Evolutionary conservation across 2,888 invertebrate genomes (phyloP), one percentile per base, ranked within the genome.

Genomic region (Oligia strigilis): DNA sequence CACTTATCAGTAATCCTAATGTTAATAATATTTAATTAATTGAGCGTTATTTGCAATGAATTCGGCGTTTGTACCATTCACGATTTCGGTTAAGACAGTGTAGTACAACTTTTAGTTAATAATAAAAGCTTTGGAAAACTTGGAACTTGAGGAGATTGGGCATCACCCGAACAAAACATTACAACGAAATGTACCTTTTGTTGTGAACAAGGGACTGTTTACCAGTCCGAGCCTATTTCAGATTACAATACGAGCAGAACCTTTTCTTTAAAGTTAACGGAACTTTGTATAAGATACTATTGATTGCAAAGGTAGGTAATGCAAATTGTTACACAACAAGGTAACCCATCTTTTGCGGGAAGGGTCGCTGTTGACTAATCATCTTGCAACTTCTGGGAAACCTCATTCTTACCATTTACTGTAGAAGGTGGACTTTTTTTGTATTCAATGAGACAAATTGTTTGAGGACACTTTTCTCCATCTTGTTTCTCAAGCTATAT

Each of bases 241-340:
- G 83, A 83, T 83, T 83, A 64, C 46, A 69, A 29, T 29, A 29
- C 29, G 29, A 29, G 49, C 9, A 55, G 78, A 81, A 70, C 69
- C 79, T 83, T 80, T 81, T 78, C 79, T 81, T 83, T 0, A 58
- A 83, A 78, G 17, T 49, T 55, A 64, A 70, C 64, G 46, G 29
- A 77, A 55, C 52, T 82, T 67, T 83, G 46, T 76, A 23, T 43
- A 43, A 29, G 29, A 64, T 55, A 72, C 9, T 55, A 49, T 69
- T 69, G 83, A 69, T 80, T 69, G 67, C 40, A 62, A 29, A 29
- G 29, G 29, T 29, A 29, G 40, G 40, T 43, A 60, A 77, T 77
- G 46, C 17, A 69, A 83, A 64, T 69, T 58, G 23, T 62, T 78
- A 29, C 23, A 49, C 29, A 62, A 36, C 60, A 77, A 62, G 36